These are phyloP conservation scores for Drymodes brunneopygia DNA, from an alignment of 2,113 vertebrate genomes.

Conservation along the genomic window DNA sequence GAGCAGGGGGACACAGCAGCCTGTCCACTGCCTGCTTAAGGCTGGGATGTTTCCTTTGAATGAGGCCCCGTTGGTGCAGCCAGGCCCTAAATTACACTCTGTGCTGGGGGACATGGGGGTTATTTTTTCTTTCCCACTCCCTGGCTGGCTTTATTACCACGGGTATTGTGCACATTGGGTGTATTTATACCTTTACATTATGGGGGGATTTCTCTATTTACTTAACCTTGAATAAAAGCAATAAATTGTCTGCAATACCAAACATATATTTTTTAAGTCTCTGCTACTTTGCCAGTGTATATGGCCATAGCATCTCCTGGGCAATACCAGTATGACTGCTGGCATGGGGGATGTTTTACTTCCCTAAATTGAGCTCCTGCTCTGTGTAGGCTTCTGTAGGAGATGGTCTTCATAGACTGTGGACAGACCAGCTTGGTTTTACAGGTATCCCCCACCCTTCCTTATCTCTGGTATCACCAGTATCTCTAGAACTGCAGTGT, in stretches of 20 bases:
- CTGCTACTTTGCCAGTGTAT: background rate
- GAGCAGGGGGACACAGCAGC: background rate
- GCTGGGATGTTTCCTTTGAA: background rate
- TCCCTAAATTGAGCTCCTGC: background rate
- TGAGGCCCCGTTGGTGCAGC: rapidly evolving
- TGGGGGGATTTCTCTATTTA: background rate
- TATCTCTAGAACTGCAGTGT: background rate
- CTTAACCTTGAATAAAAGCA: background rate
- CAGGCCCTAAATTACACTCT: background rate
- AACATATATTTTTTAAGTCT: background rate
- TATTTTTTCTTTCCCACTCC: background rate
- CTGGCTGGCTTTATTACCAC: background rate
- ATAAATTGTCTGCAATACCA: background rate
- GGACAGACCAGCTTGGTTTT: background rate
- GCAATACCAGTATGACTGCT: background rate
- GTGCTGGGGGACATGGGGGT: background rate
- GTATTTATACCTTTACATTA: background rate
- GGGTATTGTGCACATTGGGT: background rate
- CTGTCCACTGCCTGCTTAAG: background rate
- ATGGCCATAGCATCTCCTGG: too few relatives aligned
- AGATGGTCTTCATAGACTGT: background rate
- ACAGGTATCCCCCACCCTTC: background rate
- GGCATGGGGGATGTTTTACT: background rate
- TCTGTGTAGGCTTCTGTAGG: background rate
- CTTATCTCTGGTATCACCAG: background rate